A percentile compares a stretch with the other conserved stretches of the same genome.
phyloP scores from a whole-genome alignment of 2,113 vertebrate species.

The Ophthalmolycus amberensis region DNA sequence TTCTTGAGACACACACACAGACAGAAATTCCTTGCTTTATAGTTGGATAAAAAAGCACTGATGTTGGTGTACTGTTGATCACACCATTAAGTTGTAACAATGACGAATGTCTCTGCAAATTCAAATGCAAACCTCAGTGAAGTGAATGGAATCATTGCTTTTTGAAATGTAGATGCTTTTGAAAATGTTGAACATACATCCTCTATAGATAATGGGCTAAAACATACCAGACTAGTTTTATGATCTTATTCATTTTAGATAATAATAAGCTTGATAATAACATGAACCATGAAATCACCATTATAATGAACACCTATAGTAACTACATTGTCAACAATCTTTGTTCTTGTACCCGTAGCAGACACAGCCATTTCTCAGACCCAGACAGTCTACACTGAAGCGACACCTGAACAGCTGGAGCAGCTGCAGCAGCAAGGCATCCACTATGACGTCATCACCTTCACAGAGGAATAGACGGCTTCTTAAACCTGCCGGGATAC shows the following conservation, averaged over 20 bases:
- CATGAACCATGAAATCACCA: background rate
- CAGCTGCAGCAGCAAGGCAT: conserved; percentile 93
- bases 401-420: conserved; percentile 89
- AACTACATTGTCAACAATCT: background rate
- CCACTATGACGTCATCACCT: conserved; percentile 94
- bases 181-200: background rate
- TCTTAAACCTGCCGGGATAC: background rate
- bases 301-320: background rate
- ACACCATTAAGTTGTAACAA: background rate
- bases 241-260: background rate
- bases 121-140: background rate
- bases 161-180: background rate
- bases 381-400: conserved; percentile 89
- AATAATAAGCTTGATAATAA: background rate
- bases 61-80: background rate
- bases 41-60: background rate
- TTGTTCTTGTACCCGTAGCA: conserved; percentile 85
- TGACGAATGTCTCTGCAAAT: background rate
- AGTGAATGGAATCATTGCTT: background rate
- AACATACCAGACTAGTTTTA: background rate
- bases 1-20: background rate
- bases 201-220: background rate
- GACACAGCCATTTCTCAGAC: conserved; percentile 92
- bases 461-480: conserved; percentile 82
- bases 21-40: background rate